phyloP scores from a whole-genome alignment of 2,888 invertebrate species.

The Nymphalis polychloros region DNA sequence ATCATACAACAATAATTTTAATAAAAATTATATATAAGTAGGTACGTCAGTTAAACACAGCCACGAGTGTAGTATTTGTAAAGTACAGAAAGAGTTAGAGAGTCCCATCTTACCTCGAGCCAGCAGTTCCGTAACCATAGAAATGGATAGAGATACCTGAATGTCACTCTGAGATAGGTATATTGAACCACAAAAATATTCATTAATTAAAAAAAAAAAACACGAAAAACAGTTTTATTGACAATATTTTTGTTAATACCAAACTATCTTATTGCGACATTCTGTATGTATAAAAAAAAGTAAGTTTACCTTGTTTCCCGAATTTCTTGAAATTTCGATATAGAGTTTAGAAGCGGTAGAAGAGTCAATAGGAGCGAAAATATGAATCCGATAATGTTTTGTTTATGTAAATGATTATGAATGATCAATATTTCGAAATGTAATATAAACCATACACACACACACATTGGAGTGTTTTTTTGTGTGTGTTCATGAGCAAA shows the following conservation, averaged over 20 bases:
- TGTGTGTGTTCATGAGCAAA: too few species aligned
- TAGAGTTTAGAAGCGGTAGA: constrained; percentile 5
- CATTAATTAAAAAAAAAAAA: background rate
- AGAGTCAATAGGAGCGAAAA: background rate
- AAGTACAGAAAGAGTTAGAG: background rate
- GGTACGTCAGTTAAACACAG: background rate
- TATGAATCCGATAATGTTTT: background rate
- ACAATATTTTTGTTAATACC: background rate
- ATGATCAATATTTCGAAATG: background rate
- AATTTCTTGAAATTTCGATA: constrained; percentile 14
- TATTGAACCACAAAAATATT: background rate
- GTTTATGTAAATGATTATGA: background rate
- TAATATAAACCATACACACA: too few species aligned
- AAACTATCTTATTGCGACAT: constrained; percentile 21
- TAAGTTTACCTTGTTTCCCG: constrained; percentile 29
- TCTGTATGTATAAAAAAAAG: constrained; percentile 17
- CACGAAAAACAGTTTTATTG: background rate
- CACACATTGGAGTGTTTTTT: too few species aligned
- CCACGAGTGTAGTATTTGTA: background rate
- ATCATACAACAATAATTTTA: too few species aligned
- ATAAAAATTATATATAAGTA: background rate
- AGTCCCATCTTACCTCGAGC: constrained; percentile 25
- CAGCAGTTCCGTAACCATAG: constrained; percentile 31
- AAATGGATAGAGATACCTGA: constrained; percentile 11
- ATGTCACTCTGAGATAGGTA: background rate